Conservation (phyloP, 2,888 invertebrate genomes). For the Ptilodon capucinus region DNA sequence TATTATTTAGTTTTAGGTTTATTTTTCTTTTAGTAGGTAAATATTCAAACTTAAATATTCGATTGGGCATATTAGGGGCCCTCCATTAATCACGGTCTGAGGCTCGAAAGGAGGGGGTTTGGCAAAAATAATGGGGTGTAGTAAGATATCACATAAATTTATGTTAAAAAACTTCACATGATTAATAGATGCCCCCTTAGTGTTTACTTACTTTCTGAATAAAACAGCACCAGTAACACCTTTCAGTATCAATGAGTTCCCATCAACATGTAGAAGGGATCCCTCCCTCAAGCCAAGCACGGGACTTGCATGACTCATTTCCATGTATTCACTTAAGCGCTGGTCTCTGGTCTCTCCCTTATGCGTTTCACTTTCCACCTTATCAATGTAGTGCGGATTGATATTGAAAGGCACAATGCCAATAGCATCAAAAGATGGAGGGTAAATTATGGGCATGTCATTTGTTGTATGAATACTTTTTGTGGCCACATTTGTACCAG, state of each 20-base stretch:
- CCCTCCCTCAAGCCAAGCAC: constrained; percentile 90
- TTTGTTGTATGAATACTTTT: constrained; percentile 91
- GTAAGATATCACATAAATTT: too few species aligned
- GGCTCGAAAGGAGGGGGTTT: too few species aligned
- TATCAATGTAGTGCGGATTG: constrained; percentile 91
- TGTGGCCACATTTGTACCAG: constrained; percentile 93
- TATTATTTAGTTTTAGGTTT: too few species aligned
- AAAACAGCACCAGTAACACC: constrained; percentile 85
- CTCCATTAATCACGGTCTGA: too few species aligned
- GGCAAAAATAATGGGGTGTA: too few species aligned
- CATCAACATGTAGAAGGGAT: constrained; percentile 84
- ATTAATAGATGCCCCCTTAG: neutral
- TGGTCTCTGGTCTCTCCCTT: constrained; percentile 91
- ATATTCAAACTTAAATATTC: too few species aligned
- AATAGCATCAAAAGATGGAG: constrained; percentile 88
- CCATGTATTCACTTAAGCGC: constrained; percentile 86
- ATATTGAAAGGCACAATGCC: constrained; percentile 91
- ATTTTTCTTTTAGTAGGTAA: too few species aligned
- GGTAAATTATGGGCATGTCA: constrained; percentile 93
- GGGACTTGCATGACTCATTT: constrained; percentile 79
- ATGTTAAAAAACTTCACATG: neutral
- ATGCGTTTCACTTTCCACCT: constrained; percentile 83
- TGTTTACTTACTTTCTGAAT: constrained; percentile 83
- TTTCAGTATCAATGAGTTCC: constrained; percentile 81
- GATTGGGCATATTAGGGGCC: too few species aligned